Evolutionary conservation across 2,113 vertebrate genomes (phyloP), one percentile per base, ranked within the genome.

Genomic region (Syngnathus scovelli): DNA sequence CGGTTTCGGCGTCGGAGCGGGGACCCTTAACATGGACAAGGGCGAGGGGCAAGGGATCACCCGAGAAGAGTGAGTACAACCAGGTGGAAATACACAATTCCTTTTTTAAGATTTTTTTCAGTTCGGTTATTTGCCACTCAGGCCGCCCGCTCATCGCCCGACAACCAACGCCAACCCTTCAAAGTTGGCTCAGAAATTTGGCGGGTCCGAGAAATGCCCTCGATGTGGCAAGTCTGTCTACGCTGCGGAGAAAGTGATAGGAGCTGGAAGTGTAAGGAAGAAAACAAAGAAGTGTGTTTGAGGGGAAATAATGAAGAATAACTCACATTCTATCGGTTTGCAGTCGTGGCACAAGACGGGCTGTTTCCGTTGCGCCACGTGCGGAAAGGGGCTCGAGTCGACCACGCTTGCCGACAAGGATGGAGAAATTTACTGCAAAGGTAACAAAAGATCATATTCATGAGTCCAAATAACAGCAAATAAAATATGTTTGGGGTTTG

Each of bases 401-500:
- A 98, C 95, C 76, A 98, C 96, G 61, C 81, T 95, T 82, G 92
- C 94, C 1, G 96, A 97, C 83, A 96, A 94, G 83, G 95, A 98
- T 0, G 96, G 95, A 36, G 95, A 98, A 80, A 96, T 98, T 78
- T 98, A 93, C 78, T 98, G 96, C 92, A 98, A 96, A 95, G 94
- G 96, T 96, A 71, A 69, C 21, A 12, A 13, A 13, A 36, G 27
- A 58, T 36, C 27, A 33, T 56, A 27, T 27, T n/a, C 9, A 4
- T 2, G 8, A 7, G 9, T 52, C n/a, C 49, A 52, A 52, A n/a
- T 7, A 13, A 21, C 19, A n/a, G 15, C 44, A 16, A 16, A 43
- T 43, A 9, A 43, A 9, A 46, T 5, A 33, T 33, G 3, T 33
- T 33, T 2, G 27, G 27, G 27, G 3, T 33, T 33, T 33, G 27